Evolutionary conservation across 1,140 invertebrate genomes (phyloP).

Genomic region (Drosophila guanche): DNA sequence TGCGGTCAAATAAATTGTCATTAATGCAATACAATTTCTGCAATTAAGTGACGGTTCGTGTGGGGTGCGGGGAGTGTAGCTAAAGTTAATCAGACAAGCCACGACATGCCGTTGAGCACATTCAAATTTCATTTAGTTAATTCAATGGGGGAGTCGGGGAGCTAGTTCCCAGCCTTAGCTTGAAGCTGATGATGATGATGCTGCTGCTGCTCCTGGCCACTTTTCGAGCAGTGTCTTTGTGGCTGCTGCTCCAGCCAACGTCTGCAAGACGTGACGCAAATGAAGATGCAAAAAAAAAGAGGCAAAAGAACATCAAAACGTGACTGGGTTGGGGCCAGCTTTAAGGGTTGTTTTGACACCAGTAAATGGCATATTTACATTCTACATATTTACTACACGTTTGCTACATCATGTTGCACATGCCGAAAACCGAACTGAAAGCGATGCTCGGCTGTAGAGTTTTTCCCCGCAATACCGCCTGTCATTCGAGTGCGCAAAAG

Average conservation of each 20-base stretch:
- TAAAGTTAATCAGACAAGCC: conserved; percentile 26
- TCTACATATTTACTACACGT: no score
- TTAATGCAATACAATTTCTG: conserved; percentile 61
- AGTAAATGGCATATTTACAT: no score
- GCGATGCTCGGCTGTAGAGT: no score
- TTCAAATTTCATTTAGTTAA: conserved; percentile 79
- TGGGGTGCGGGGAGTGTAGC: conserved; percentile 8
- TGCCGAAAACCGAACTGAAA: no score
- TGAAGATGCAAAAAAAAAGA: conserved; percentile 35
- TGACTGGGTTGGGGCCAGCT: conserved; percentile 7
- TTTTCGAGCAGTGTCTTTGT: conserved; percentile 14
- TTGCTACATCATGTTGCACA: no score
- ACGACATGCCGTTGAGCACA: conserved; percentile 52
- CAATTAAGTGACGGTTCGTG: conserved; percentile 70
- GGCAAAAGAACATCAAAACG: conserved; percentile 9
- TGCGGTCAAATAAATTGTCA: conserved; percentile 54
- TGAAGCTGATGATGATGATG: conserved; percentile 14
- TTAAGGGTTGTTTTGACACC: conserved; percentile 12
- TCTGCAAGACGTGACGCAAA: conserved; percentile 43
- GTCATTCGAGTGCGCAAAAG: no score
- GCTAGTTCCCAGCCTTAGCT: not conserved
- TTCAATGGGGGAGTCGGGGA: conserved; percentile 23
- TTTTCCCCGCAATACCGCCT: no score
- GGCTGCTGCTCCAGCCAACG: conserved; percentile 16
- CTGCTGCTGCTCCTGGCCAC: conserved; percentile 16